Base-by-base conservation (phyloP, 2,113 vertebrate genomes). In the Nansenia antarctica region DNA sequence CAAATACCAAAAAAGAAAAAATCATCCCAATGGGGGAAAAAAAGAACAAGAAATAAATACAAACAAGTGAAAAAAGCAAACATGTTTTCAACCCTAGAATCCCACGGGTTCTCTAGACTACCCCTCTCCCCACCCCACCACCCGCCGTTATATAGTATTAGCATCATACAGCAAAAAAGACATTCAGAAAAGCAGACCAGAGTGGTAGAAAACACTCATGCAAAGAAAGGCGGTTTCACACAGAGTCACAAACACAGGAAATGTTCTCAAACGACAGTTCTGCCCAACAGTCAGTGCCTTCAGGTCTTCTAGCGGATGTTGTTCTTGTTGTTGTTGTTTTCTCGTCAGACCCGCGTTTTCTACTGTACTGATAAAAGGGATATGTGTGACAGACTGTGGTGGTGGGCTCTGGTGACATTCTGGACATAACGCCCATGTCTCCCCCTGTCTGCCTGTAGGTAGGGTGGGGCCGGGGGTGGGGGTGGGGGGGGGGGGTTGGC, bases 221-320 rank as follows among this genome's bases (percentile, higher is more conserved):
- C 95, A 94, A 92, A 89, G 86, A 82, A 89, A 90, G 81, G 66
- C 81, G 76, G 82, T 85, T 88, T 87, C 78, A 88, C 82, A 82
- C 70, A 85, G 84, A 89, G 82, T 87, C 89, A 91, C 76, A 77
- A 88, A 74, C 83, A 88, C 86, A 63, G 77, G 76, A 81, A 82
- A 77, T 85, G 72, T 77, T 80, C 58, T 81, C 67, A 77, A 70
- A 84, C 72, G 73, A 76, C 75, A 83, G 77, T 81, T 69, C 78
- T 88, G 88, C 85, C 45, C 93, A 98, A 96, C 96, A 95, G 96
- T 96, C 96, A 91, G 80, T 81, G 95, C 94, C 95, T 95, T 91
- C 84, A 79, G 45, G 45, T 49, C 87, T 87, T 72, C 86, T 89
- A 83, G 62, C 62, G 54, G 75, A 75, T 82, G 54, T 89, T 74